Evolutionary conservation across 2,888 invertebrate genomes (phyloP).

Genomic region (Prenolepis imparis): DNA sequence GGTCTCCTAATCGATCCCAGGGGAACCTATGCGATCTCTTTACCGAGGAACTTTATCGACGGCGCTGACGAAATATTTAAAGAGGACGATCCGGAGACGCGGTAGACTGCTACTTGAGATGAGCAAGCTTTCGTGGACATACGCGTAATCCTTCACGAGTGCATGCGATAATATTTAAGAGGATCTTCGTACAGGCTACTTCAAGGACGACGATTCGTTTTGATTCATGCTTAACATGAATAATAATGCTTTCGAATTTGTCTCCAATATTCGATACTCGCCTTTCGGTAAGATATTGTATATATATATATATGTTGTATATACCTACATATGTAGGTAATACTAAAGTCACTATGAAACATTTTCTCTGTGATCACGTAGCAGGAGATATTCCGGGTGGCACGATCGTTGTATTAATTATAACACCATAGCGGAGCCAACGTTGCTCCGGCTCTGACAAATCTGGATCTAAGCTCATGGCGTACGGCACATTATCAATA

Average conservation of each 20-base stretch:
- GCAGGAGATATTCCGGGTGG: neutral
- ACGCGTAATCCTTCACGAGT: slow-evolving; percentile 33
- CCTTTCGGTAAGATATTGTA: neutral
- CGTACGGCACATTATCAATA: slow-evolving; percentile 11
- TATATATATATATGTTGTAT: no score
- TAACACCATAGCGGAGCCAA: neutral
- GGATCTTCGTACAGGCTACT: neutral
- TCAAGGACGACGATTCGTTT: neutral
- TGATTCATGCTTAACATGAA: neutral
- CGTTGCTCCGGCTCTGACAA: neutral
- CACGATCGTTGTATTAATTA: slow-evolving; percentile 28
- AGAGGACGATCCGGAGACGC: slow-evolving; percentile 20
- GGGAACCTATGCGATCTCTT: neutral
- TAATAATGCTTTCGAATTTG: neutral
- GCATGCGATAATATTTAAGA: neutral
- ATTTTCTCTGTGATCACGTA: neutral
- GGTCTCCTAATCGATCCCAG: neutral
- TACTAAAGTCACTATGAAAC: neutral
- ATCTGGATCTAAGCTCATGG: slow-evolving; percentile 23
- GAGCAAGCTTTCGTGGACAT: neutral
- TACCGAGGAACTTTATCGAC: neutral
- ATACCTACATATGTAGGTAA: no score
- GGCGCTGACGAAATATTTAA: slow-evolving; percentile 44
- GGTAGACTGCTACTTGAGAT: neutral
- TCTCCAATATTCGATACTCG: neutral